These are phyloP conservation scores for Cheilosia variabilis DNA, from an alignment of 2,888 invertebrate genomes.

Conservation along the genomic window DNA sequence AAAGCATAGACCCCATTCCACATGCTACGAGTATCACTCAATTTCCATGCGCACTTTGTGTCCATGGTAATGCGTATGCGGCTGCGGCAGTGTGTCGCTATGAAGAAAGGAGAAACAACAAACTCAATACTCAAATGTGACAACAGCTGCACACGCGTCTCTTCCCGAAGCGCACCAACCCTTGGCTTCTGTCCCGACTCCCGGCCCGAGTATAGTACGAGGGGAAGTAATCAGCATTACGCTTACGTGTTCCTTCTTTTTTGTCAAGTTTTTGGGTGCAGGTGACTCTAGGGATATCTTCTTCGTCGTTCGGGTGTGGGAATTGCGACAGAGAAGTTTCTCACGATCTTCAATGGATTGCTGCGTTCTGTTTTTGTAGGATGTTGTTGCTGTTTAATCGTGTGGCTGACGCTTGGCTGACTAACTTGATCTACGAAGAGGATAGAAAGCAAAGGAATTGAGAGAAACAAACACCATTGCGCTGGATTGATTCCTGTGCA, in stretches of 20 bases:
- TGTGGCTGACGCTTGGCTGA: slow-evolving; percentile 35
- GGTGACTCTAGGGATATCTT: slow-evolving; percentile 71
- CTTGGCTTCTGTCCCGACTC: slow-evolving; percentile 37
- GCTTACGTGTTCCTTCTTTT: slow-evolving; percentile 67
- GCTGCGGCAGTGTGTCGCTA: slow-evolving; percentile 13
- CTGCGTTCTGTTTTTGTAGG: slow-evolving; percentile 60
- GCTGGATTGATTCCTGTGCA: slow-evolving; percentile 31
- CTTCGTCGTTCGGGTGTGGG: slow-evolving; percentile 80
- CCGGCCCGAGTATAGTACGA: slow-evolving; percentile 36
- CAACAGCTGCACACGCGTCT: slow-evolving; percentile 63
- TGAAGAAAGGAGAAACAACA: slow-evolving; percentile 51
- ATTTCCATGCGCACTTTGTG: slow-evolving; percentile 51
- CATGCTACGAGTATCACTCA: slow-evolving; percentile 28
- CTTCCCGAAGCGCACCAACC: slow-evolving; percentile 61
- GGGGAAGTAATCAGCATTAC: slow-evolving; percentile 71
- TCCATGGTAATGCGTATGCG: slow-evolving; percentile 34
- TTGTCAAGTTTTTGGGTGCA: slow-evolving; percentile 72
- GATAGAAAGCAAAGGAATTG: slow-evolving; percentile 54
- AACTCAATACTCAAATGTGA: slow-evolving; percentile 77
- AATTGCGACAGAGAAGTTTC: slow-evolving; percentile 83
- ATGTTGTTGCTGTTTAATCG: slow-evolving; percentile 57
- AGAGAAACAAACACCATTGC: slow-evolving; percentile 9
- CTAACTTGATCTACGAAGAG: slow-evolving; percentile 48
- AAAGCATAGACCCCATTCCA: slow-evolving; percentile 28
- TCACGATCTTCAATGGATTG: slow-evolving; percentile 81